Evolutionary conservation across 2,797 vertebrate genomes (phyloP).

Genomic region (Pyrrhura leucotis): DNA sequence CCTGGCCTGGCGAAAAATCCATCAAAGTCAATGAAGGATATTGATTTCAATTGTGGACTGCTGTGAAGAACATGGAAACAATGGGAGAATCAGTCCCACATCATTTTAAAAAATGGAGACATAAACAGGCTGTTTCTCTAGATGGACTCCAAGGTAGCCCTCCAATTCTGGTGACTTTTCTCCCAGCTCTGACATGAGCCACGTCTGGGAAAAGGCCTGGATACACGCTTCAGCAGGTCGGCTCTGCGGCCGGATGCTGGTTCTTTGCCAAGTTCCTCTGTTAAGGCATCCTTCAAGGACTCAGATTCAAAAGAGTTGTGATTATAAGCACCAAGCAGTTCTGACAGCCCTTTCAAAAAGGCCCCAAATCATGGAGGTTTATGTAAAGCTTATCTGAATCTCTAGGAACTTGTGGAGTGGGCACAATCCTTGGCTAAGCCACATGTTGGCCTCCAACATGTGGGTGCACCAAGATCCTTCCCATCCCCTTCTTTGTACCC

Average conservation of each 20-base stretch:
- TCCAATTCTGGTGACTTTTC: neutral
- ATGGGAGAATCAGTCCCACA: neutral
- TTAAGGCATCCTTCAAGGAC: slow-evolving; percentile 1
- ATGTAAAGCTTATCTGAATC: neutral
- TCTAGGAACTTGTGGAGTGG: neutral
- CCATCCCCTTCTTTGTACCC: neutral
- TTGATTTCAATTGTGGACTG: slow-evolving; percentile 5
- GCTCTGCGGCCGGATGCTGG: neutral
- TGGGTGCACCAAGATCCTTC: neutral
- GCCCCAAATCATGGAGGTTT: neutral
- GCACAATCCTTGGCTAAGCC: neutral
- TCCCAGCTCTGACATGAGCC: neutral
- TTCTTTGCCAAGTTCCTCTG: neutral
- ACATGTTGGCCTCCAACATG: neutral
- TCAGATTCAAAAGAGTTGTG: neutral
- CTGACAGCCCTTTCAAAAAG: neutral
- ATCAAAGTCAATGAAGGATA: slow-evolving; percentile 45
- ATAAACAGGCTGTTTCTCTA: neutral
- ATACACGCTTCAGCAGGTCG: fast-evolving
- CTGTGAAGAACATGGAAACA: neutral
- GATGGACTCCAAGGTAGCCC: neutral
- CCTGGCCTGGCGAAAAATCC: slow-evolving; percentile 3
- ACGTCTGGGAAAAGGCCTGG: neutral
- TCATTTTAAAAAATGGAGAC: neutral
- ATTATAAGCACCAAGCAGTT: neutral